Percentiles rank a stretch among this genome's conserved stretches.
Conservation (phyloP, 1,140 invertebrate genomes). For the Steinernema feltiae region DNA sequence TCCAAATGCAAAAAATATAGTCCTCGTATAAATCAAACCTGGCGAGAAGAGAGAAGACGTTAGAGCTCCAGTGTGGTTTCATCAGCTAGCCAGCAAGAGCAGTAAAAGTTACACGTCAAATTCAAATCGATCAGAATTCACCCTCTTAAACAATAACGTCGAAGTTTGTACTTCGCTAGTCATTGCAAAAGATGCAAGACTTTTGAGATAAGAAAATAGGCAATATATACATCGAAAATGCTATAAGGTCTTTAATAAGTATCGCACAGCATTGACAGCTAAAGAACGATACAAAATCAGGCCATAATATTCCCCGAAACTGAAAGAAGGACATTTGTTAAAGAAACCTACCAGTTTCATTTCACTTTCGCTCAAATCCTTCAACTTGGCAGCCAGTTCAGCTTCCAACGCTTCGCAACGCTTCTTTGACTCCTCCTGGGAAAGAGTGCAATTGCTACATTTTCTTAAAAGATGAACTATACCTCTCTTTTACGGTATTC, state of each 20-base stretch:
- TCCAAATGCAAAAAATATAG: no score
- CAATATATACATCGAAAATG: slow-evolving; percentile 6
- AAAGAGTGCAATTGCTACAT: slow-evolving; percentile 17
- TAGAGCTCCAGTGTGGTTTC: slow-evolving; percentile 16
- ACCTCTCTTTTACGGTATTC: slow-evolving; percentile 40
- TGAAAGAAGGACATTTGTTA: no score
- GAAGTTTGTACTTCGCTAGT: neutral
- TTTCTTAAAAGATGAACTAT: neutral
- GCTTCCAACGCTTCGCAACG: slow-evolving; percentile 38
- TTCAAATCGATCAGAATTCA: no score
- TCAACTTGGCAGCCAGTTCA: slow-evolving; percentile 33
- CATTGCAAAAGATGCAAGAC: neutral
- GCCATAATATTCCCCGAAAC: neutral
- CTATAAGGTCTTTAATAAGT: neutral
- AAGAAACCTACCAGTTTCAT: slow-evolving; percentile 37
- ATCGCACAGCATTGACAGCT: neutral
- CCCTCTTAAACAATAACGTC: no score
- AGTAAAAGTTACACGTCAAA: neutral
- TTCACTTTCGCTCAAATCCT: slow-evolving; percentile 40
- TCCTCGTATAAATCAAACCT: no score
- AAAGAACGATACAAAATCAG: neutral
- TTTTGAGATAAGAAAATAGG: neutral
- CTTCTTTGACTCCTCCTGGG: slow-evolving; percentile 39
- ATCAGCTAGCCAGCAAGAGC: neutral
- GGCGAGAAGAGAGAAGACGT: neutral